These are phyloP conservation scores for Morelia viridis DNA, from an alignment of 2,797 vertebrate species.

Conservation along the genomic window DNA sequence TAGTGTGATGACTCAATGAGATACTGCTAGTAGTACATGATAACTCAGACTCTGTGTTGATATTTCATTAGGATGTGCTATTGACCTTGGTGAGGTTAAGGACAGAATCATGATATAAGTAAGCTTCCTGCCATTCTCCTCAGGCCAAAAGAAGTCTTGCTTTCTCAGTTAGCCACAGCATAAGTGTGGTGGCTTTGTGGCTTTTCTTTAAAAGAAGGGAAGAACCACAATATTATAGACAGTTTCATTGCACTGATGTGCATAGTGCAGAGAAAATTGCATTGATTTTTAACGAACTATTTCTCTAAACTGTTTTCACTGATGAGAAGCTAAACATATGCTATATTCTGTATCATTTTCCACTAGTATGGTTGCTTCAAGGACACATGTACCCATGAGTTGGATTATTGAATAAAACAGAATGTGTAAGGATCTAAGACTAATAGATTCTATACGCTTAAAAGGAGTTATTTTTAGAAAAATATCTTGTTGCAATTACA, in stretches of 20 bases:
- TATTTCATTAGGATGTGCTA: not conserved
- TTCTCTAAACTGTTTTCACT: not conserved
- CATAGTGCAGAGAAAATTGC: no score
- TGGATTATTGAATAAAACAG: not conserved
- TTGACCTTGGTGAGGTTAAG: not conserved
- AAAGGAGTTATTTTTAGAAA: not conserved
- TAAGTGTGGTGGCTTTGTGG: no score
- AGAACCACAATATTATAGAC: no score
- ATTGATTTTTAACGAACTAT: not conserved
- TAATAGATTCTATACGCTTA: not conserved
- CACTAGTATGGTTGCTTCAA: not conserved
- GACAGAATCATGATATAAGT: not conserved
- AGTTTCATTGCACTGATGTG: no score
- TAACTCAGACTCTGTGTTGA: not conserved
- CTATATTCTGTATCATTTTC: not conserved
- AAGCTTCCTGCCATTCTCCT: not conserved
- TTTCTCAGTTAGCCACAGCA: no score
- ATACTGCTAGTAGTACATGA: not conserved
- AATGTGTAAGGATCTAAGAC: not conserved
- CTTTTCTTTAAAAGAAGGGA: not conserved
- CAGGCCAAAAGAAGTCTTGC: no score
- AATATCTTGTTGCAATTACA: not conserved
- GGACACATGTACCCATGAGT: not conserved
- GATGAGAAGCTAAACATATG: not conserved
- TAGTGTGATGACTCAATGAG: not conserved